These are phyloP conservation scores for Gobius niger DNA, from an alignment of 2,113 vertebrate genomes.

Conservation along the genomic window DNA sequence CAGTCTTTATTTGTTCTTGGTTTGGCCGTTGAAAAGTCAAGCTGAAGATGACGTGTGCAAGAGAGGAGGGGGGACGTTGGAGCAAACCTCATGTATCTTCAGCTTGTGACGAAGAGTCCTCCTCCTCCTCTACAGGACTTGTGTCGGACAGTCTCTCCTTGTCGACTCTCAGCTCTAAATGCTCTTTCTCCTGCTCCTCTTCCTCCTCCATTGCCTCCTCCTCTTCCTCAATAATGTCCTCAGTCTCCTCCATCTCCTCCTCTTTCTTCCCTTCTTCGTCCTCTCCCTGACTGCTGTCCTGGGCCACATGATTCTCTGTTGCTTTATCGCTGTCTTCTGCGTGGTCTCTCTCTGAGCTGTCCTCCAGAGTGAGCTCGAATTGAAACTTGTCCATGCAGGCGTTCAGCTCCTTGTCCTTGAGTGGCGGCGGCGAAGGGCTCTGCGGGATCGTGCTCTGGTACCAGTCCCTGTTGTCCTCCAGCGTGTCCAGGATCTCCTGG, in stretches of 20 bases:
- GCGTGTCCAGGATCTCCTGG: slow-evolving; percentile 89
- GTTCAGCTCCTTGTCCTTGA: slow-evolving; percentile 75
- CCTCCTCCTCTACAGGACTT: slow-evolving; percentile 79
- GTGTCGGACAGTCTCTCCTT: slow-evolving; percentile 74
- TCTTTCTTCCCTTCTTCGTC: slow-evolving; percentile 50
- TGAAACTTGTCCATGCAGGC: slow-evolving; percentile 77
- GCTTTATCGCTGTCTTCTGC: slow-evolving; percentile 41
- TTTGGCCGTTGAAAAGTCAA: slow-evolving; percentile 71
- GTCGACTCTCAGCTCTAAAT: slow-evolving; percentile 44
- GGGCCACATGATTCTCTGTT: slow-evolving; percentile 66
- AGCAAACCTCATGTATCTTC: slow-evolving; percentile 78
- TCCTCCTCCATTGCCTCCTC: slow-evolving; percentile 70
- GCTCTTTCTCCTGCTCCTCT: slow-evolving; percentile 65
- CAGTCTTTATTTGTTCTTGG: slow-evolving; percentile 74
- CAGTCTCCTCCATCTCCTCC: slow-evolving; percentile 59
- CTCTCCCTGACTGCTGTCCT: slow-evolving; percentile 52
- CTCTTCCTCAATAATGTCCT: slow-evolving; percentile 70
- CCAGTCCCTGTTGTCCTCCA: slow-evolving; percentile 94
- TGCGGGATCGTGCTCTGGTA: slow-evolving; percentile 91
- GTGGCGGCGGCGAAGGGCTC: slow-evolving; percentile 84
- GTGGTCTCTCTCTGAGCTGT: slow-evolving; percentile 50
- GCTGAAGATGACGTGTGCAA: slow-evolving; percentile 60
- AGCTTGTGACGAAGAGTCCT: slow-evolving; percentile 76
- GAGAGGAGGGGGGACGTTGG: slow-evolving; percentile 52
- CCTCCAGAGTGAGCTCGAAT: slow-evolving; percentile 78